Evolutionary conservation across 2,797 vertebrate genomes (phyloP).

Genomic region (Eremophila alpestris): DNA sequence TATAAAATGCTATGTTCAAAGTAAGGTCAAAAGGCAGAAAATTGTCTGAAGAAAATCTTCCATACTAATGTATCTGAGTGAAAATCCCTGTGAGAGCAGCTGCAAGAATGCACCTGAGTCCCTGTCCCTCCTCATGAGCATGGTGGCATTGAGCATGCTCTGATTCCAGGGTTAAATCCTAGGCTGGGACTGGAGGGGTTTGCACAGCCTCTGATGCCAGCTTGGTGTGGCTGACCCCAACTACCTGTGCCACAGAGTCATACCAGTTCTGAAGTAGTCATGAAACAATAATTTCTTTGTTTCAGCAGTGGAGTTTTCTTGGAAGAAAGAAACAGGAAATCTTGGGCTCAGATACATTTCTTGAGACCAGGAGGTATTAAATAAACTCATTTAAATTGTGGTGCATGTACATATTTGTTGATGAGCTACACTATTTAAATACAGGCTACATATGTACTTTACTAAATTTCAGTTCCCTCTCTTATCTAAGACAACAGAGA

Average conservation of each 20-base stretch:
- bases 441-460: not conserved
- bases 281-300: not conserved
- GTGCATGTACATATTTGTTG: not conserved
- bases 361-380: not conserved
- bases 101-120: not conserved
- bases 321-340: not conserved
- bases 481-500: not conserved
- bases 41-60: not conserved
- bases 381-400: not conserved
- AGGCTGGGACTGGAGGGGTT: not conserved
- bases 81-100: not conserved
- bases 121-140: not conserved
- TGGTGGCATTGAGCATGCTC: accelerated
- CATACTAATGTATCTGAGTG: not conserved
- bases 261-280: accelerated
- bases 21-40: not conserved
- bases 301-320: not conserved
- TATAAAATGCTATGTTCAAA: not conserved
- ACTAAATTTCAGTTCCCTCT: constrained; percentile 13
- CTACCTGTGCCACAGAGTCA: not conserved
- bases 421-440: not conserved
- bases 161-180: not conserved
- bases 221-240: not conserved
- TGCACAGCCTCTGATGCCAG: not conserved
- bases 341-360: not conserved